Conservation (phyloP, 2,797 vertebrate species). For the Strix occidentalis region DNA sequence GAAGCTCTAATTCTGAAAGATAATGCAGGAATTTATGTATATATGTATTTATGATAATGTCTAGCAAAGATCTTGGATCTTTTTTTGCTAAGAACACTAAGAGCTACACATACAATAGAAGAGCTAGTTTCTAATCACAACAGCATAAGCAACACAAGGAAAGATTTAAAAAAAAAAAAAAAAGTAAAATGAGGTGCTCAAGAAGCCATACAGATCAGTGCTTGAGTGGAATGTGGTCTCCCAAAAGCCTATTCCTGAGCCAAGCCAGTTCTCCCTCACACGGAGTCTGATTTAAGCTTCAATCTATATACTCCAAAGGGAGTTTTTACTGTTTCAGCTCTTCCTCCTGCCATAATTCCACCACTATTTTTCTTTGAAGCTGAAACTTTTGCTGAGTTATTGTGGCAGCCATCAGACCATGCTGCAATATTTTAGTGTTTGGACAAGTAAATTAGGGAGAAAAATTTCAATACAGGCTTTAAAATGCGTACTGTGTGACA, state of each 20-base stretch:
- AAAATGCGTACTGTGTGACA: background rate
- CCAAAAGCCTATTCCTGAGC: background rate
- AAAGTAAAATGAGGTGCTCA: background rate
- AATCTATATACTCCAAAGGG: background rate
- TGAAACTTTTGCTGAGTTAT: background rate
- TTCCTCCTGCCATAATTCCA: background rate
- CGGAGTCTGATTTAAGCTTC: background rate
- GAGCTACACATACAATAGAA: background rate
- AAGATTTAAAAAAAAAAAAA: background rate
- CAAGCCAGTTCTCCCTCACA: background rate
- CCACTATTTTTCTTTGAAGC: background rate
- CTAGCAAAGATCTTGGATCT: background rate
- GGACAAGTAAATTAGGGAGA: background rate
- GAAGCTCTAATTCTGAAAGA: background rate
- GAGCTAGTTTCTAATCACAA: background rate
- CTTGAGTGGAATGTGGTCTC: background rate
- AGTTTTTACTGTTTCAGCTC: background rate
- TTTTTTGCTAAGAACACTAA: background rate
- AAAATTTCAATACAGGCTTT: background rate
- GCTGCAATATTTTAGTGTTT: background rate
- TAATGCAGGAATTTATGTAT: background rate
- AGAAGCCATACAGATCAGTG: background rate
- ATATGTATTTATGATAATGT: background rate
- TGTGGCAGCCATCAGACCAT: background rate
- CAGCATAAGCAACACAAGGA: background rate